Base-by-base conservation (phyloP, 2,888 invertebrate species). In the Agriotes lineatus region DNA sequence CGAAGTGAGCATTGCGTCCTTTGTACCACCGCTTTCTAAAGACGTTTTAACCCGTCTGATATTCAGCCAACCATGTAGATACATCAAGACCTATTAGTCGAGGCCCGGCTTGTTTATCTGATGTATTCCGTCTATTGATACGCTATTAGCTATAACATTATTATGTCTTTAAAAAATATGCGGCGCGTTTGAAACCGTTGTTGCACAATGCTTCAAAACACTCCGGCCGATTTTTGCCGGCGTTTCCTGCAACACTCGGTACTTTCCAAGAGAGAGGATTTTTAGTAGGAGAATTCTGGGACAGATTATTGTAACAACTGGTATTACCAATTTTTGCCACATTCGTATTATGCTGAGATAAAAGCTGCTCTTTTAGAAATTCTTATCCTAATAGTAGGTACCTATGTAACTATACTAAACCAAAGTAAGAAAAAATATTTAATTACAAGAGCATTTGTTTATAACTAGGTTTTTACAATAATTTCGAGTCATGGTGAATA, bases 11-110 rank as follows among this genome's bases (percentile, higher is more conserved):
- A 73, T 74, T 70, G 69, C 67, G 57, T 72, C 73, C 74, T 77
- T 80, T 77, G 77, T 79, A 77, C 75, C 76, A 75, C 82, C 82
- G 82, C 79, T 82, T 82, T 82, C 81, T 82, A 82, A 80, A 81
- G 81, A 80, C 81, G 81, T 82, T 82, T 82, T 81, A 81, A 79
- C 77, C 72, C 68, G 70, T 69, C 72, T 70, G 69, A 71, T 77
- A 77, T 75, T 77, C 79, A 79, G 77, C 77, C 77, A 76, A 75
- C 73, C 71, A 68, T 71, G 70, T 71, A 73, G 66, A 73, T 66
- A 70, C 70, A 70, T 73, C 71, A 67, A 67, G 71, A 64, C 69
- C 70, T 73, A 71, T 71, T 73, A 73, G 71, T 42, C 42, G 54
- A 54, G 56, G 39, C 56, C 65, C 30, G 61, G 19, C 56, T 56